These are phyloP conservation scores for Phortica okadai DNA, from an alignment of 2,888 invertebrate species.

Conservation along the genomic window DNA sequence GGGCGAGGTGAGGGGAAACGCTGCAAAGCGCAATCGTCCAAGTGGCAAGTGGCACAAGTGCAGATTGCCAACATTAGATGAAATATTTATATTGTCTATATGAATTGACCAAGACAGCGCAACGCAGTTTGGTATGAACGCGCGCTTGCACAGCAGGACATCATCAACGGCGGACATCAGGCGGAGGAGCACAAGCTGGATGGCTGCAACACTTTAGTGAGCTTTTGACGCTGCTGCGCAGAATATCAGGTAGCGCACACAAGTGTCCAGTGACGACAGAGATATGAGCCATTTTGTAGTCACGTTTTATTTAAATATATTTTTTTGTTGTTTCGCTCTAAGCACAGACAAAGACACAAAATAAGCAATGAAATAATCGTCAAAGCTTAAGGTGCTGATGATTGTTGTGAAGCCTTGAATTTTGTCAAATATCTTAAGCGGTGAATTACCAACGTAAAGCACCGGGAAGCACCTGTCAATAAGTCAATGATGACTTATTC, in stretches of 20 bases:
- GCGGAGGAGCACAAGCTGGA: constrained; percentile 14
- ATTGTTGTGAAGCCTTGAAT: neutral
- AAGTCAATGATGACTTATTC: neutral
- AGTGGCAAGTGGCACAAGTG: constrained; percentile 68
- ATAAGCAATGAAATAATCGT: no score
- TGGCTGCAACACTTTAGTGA: neutral
- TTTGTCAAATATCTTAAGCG: neutral
- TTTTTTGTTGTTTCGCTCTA: constrained; percentile 46
- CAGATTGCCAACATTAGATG: constrained; percentile 74
- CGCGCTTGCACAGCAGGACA: constrained; percentile 57
- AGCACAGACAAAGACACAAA: constrained; percentile 48
- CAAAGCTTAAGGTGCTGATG: no score
- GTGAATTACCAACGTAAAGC: neutral
- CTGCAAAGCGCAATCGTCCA: neutral
- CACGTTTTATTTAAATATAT: constrained; percentile 70
- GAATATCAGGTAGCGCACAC: constrained; percentile 67
- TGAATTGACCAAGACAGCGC: constrained; percentile 64
- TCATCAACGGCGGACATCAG: constrained; percentile 44
- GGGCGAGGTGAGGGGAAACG: neutral
- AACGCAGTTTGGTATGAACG: neutral
- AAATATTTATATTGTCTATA: constrained; percentile 73
- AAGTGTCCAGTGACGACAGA: constrained; percentile 71
- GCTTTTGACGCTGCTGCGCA: constrained; percentile 28
- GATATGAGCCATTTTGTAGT: constrained; percentile 67
- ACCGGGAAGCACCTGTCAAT: neutral